Evolutionary conservation across 2,888 invertebrate species (phyloP), one percentile per base, ranked within the genome.

Genomic region (Eupithecia centaureata): DNA sequence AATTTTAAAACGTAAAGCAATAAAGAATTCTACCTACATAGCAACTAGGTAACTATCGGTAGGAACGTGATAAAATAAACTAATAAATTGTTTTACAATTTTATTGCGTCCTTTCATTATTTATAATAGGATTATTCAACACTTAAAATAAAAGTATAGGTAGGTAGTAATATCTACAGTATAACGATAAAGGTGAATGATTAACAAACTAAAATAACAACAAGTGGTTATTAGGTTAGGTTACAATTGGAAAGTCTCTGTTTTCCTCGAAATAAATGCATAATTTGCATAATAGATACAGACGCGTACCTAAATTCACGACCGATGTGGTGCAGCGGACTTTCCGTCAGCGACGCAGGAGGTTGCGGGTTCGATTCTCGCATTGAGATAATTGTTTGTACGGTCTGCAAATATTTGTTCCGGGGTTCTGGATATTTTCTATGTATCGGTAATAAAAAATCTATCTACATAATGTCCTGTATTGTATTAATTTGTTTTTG

Each of bases 81-180:
- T 30, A 42, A 62, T 59, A 63, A 67, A 65, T 68, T 69, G 33
- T 71, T 59, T 65, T 71, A 76, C 73, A 76, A 76, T 74, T 75
- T 60, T 63, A 77, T 77, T 78, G 76, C 68, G 68, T 73, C 64
- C 64, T 74, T 73, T 73, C 30, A 70, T n/a, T 73, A 73, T 73
- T 73, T 71, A 74, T 69, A 74, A 42, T 38, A 73, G 60, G 64
- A 70, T 73, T 71, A 72, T 71, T 73, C 73, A 76, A 76, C 64
- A 63, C 68, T 75, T 73, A 74, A 64, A 59, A 68, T 60, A 67
- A 61, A 70, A 66, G 73, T 75, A 70, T 30, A 62, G 59, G 32
- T 54, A 52, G 25, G n/a, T n/a, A 35, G 30, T 38, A 32, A 71
- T 69, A 71, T 68, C 32, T 71, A 73, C 62, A 71, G 63, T 59